Evolutionary conservation across 2,888 invertebrate genomes (phyloP).

Genomic region (Drosophila silvestris): DNA sequence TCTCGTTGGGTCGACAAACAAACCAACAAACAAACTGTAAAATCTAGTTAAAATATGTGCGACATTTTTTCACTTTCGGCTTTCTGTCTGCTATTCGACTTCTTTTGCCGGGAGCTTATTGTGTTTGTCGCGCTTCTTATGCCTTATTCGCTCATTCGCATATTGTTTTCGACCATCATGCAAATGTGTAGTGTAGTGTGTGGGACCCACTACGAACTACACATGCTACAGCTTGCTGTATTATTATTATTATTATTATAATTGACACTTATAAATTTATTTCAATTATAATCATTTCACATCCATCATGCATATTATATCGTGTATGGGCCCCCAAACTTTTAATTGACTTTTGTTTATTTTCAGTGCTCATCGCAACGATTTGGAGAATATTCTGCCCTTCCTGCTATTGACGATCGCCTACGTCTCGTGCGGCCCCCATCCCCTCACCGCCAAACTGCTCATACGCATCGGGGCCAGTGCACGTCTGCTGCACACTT

Average conservation of each 20-base stretch:
- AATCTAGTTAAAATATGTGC: neutral
- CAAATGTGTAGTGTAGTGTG: neutral
- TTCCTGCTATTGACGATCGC: constrained; percentile 87
- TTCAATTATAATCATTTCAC: neutral
- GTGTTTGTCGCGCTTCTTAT: too few relatives aligned
- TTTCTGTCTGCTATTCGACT: too few relatives aligned
- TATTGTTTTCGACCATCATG: neutral
- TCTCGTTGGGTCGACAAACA: neutral
- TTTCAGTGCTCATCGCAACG: constrained; percentile 89
- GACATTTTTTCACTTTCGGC: too few relatives aligned
- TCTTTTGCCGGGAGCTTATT: too few relatives aligned
- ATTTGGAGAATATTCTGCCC: constrained; percentile 89
- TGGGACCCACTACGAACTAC: neutral
- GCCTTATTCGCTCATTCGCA: too few relatives aligned
- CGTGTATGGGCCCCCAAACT: neutral
- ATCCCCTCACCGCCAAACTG: constrained; percentile 85
- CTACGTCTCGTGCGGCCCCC: constrained; percentile 87
- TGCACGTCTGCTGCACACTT: constrained; percentile 87
- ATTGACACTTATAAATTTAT: neutral
- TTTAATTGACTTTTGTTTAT: neutral
- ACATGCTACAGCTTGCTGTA: neutral
- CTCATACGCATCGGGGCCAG: constrained; percentile 87
- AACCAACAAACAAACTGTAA: neutral
- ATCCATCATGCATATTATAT: neutral
- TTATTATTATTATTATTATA: neutral